Evolutionary conservation across 2,113 vertebrate species (phyloP).

Genomic region (Copsychus sechellarum): DNA sequence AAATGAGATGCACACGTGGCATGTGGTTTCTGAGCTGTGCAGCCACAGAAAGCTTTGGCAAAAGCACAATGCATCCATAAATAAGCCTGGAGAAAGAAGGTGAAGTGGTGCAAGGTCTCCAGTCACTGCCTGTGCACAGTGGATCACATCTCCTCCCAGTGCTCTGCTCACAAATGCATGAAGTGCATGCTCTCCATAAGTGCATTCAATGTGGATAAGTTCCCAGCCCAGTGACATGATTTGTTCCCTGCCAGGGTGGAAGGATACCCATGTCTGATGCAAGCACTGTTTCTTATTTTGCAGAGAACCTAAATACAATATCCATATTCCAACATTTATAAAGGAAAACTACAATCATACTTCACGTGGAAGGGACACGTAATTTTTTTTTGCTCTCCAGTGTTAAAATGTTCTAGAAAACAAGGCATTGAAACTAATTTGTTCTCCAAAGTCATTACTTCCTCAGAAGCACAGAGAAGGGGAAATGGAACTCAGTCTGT

Average conservation of each 20-base stretch:
- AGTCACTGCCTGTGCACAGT: background rate
- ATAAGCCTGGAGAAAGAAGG: background rate
- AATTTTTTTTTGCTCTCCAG: background rate
- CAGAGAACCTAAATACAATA: background rate
- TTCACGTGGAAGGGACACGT: background rate
- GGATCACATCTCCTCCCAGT: background rate
- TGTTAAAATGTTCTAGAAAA: background rate
- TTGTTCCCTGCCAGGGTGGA: background rate
- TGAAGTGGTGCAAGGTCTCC: background rate
- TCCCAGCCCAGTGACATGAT: background rate
- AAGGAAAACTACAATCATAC: background rate
- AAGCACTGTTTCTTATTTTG: background rate
- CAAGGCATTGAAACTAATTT: background rate
- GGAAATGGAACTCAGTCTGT: background rate
- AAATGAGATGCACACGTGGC: background rate
- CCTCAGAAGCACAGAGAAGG: background rate
- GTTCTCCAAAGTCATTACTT: background rate
- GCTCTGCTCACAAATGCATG: slow-evolving; percentile 57
- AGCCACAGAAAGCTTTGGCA: background rate
- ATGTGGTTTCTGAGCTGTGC: background rate
- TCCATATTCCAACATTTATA: background rate
- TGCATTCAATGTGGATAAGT: background rate
- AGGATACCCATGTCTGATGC: background rate
- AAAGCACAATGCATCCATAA: background rate
- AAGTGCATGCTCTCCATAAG: slow-evolving; percentile 32